A percentile compares a stretch with the other conserved stretches of the same genome.
Conservation (phyloP, 2,113 vertebrate species). For the Emydocephalus ijimae region DNA sequence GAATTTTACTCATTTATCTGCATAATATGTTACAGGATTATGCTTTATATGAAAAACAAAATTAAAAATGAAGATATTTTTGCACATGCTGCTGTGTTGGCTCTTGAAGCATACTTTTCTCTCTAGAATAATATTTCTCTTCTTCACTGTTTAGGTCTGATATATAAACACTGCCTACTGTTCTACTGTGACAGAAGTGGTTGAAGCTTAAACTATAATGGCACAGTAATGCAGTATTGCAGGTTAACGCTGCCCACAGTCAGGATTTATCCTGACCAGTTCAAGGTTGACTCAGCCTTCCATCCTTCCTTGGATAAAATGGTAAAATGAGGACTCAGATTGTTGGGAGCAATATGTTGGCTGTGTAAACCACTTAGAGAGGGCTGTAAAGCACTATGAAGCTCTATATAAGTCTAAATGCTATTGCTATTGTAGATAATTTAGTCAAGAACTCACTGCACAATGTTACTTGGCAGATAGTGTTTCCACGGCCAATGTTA, state of each 20-base stretch:
- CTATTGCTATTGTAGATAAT: neutral
- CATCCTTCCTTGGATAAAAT: neutral
- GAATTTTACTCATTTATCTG: neutral
- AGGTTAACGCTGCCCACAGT: neutral
- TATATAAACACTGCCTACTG: neutral
- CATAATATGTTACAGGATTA: constrained; percentile 41
- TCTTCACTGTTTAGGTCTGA: neutral
- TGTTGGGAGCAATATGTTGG: neutral
- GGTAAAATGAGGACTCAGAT: neutral
- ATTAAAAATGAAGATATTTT: neutral
- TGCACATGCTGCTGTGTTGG: neutral
- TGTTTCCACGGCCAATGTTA: neutral
- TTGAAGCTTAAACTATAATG: neutral
- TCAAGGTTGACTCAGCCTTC: neutral
- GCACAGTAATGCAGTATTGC: neutral
- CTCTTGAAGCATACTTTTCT: neutral
- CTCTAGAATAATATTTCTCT: neutral
- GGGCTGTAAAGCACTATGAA: neutral
- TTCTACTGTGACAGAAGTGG: neutral
- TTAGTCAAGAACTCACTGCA: neutral
- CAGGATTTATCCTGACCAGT: neutral
- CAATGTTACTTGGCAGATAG: neutral
- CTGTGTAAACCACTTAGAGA: neutral
- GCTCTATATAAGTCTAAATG: neutral
- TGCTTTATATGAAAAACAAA: neutral